These are phyloP conservation scores for Phrynocephalus guinanensis DNA, from an alignment of 2,797 vertebrate species.

Conservation along the genomic window DNA sequence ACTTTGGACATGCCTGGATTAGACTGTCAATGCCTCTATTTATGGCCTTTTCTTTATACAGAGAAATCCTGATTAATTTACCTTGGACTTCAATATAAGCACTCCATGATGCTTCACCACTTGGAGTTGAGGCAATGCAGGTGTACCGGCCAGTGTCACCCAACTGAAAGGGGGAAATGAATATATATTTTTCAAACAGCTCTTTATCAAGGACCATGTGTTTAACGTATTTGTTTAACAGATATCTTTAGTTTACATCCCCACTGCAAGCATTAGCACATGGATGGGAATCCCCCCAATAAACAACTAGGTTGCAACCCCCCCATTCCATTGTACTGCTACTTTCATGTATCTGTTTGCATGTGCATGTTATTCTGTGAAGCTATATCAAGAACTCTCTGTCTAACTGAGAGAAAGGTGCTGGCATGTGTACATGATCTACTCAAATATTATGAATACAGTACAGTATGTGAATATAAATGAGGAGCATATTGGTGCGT, in stretches of 20 bases:
- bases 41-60: neutral
- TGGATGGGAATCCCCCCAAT: neutral
- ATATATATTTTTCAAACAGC: constrained; percentile 71
- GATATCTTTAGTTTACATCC: too few relatives aligned
- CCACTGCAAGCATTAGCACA: neutral
- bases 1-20: neutral
- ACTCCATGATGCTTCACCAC: constrained; percentile 96
- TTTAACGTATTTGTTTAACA: neutral
- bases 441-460: too few relatives aligned
- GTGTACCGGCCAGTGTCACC: constrained; percentile 94
- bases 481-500: too few relatives aligned
- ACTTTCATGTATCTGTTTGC: neutral
- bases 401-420: too few relatives aligned
- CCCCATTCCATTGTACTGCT: neutral
- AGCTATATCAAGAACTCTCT: too few relatives aligned
- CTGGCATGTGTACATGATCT: too few relatives aligned
- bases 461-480: too few relatives aligned
- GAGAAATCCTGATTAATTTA: constrained; percentile 69
- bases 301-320: neutral
- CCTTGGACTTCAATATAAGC: constrained; percentile 96
- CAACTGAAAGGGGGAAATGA: constrained; percentile 80
- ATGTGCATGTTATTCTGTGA: too few relatives aligned
- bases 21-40: constrained; percentile 33
- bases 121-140: constrained; percentile 94
- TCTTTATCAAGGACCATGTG: constrained; percentile 7